Base-by-base conservation (phyloP, 2,888 invertebrate genomes). In the Scaptomyza flava region DNA sequence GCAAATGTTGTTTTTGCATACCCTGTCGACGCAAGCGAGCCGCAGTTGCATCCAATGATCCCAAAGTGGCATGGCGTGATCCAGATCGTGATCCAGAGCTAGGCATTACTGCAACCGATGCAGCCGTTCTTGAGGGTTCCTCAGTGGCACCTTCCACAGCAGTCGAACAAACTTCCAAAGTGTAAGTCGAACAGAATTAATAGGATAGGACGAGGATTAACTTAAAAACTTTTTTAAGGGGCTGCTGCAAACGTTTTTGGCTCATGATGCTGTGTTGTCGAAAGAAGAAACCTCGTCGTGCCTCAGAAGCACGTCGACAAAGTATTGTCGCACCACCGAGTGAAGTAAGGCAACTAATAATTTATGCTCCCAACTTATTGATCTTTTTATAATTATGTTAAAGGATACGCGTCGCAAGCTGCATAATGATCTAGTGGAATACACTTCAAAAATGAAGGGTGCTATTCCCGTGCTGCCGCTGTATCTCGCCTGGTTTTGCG, bases 381-480 rank as follows among this genome's bases (percentile, higher is more conserved):
- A 9, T 3, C 7, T 48, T 20, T 9, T 6, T 14, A 1, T 34
- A 3, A 20, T 4, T n/a, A 12, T 45, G 27, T 20, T 50, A 41
- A 47, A 96, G 96, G 96, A 96, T 76, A 94, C 93, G 0, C 94
- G 94, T 72, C 94, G 95, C 57, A 97, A 96, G 90, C 92, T 97
- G 74, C 97, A 97, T 85, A 93, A 94, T 0, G 94, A 95, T 27
- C 93, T 97, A 69, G 95, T 97, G 17, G 97, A 97, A 87, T 96
- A 96, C 90, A 94, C 94, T 67, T 97, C 98, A 2, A 94, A 96
- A 89, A 98, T 98, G 95, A 96, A 96, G 79, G 97, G 96, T 27
- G 98, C 98, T 33, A 97, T 99, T 76, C 98, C 99, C 0, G 96
- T 97, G 71, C 93, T 99, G 89, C 98, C 98, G 0, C 93, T 96